Evolutionary conservation across 2,888 invertebrate genomes (phyloP), one percentile per base, ranked within the genome.

Genomic region (Leucoptera coffeella): DNA sequence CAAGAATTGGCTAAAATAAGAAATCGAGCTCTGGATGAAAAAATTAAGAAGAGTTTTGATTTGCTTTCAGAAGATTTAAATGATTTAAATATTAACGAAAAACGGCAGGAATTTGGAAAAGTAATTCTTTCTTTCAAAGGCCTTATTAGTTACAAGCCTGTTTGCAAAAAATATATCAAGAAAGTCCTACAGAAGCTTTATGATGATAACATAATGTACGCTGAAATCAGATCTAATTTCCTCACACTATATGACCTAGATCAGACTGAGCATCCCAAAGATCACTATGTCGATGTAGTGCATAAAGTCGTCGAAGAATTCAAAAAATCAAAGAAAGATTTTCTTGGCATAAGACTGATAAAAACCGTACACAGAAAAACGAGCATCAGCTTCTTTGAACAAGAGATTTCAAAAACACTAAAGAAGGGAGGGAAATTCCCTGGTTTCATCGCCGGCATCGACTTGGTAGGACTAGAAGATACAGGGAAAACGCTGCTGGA

Each of bases 391-490:
- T 78, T 79, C 38, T 44, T 80, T 10, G 33, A 45, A 30, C 57
- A 37, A 10, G 61, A 73, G 30, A 40, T 81, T n/a, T 34, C 64
- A 0, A 50, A 39, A 29, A 35, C 43, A 35, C 46, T 78, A n/a
- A 67, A 77, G 42, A 43, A 38, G 1, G 42, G 76, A 43, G 42
- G 38, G 1, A 47, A 44, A 22, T 72, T 77, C 39, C 85, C 86
- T 0, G 61, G 75, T 30, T 82, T 85, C 36, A 50, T 88, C n/a
- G 81, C 78, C 9, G 89, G 88, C 8, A 86, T 88, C 35, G 89
- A 89, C 60, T 65, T 90, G 30, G 86, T 88, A 1, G 87, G 87
- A 0, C 85, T 85, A 42, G 89, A 89, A 52, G 88, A 89, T 40
- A 53, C 73, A 29, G 85, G 86, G 0, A 57, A 62, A 13, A 77